Base-by-base conservation (phyloP, 2,888 invertebrate genomes). In the Stegophylla sp. region DNA sequence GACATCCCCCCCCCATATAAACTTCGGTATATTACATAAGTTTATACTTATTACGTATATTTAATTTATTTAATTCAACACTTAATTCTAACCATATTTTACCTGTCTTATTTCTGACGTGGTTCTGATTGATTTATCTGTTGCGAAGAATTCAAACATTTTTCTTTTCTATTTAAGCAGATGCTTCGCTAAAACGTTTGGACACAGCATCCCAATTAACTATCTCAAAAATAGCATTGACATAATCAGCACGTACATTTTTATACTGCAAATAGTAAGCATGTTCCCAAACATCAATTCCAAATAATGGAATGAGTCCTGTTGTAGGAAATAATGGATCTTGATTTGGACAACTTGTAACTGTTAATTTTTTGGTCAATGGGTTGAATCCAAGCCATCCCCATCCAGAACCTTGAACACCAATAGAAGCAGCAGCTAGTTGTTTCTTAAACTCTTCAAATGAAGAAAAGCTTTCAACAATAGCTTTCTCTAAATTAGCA, bases 221-320 rank as follows among this genome's bases (percentile, higher is more conserved):
- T 82, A 98, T 91, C 84, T 98, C 95, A 88, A 96, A 98, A 84
- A 98, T 95, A 9, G 95, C 96, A 86, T 98, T 97, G 0, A 99
- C 98, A 86, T 99, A 99, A 86, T 97, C 97, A 3, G 98, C 94
- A 76, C 99, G 90, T 5, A 97, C 95, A 87, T 99, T 99, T 88
- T 98, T 98, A 88, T 99, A 99, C 87, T 99, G 99, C 71, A 99
- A 90, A 86, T 99, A 99, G 88, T 99, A 99, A 4, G 99, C 99
- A 86, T 99, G 99, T 87, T 99, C 99, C 99, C 99, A 99, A 1
- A 99, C 98, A 87, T 99, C 99, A 85, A 99, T 98, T 43, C 95
- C 96, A 75, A 83, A 83, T 10, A 83, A 45, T n/a, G 83, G 83
- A 74, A 82, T 81, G 43, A 82, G 71, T 66, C 83, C 83, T 48